phyloP scores from a whole-genome alignment of 2,888 invertebrate species.

The Lasioglossum zephyrum region DNA sequence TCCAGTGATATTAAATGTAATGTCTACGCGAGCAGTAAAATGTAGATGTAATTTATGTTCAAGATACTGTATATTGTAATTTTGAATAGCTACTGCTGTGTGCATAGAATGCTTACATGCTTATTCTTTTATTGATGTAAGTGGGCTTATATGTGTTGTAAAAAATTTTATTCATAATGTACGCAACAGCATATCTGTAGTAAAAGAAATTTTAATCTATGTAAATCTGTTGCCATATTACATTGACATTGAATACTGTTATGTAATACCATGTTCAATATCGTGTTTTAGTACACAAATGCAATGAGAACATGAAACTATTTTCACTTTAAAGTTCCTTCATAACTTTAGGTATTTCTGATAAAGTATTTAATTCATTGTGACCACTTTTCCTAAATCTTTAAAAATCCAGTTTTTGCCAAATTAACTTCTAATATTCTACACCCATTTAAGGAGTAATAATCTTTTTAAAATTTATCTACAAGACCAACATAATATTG shows the following conservation, averaged over 20 bases:
- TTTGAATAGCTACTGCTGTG: slow-evolving; percentile 62
- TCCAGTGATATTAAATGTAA: slow-evolving; percentile 39
- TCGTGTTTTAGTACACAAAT: slow-evolving; percentile 8
- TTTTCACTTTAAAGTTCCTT: slow-evolving; percentile 35
- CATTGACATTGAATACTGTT: slow-evolving; percentile 25
- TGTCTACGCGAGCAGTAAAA: slow-evolving; percentile 17
- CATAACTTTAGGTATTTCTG: slow-evolving; percentile 8
- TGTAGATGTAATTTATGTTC: slow-evolving; percentile 70
- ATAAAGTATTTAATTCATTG: not conserved
- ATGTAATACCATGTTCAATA: slow-evolving; percentile 8
- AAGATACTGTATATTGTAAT: slow-evolving; percentile 42
- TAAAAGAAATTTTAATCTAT: slow-evolving; percentile 23
- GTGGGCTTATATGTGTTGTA: slow-evolving; percentile 65
- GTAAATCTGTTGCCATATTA: slow-evolving; percentile 41
- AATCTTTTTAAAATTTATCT: not conserved
- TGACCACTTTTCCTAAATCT: not conserved
- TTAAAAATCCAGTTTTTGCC: slow-evolving; percentile 3
- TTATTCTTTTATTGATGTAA: slow-evolving; percentile 65
- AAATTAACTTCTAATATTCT: slow-evolving; percentile 2
- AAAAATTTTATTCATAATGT: slow-evolving; percentile 57
- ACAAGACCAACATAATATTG: slow-evolving; percentile 17
- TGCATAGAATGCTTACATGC: slow-evolving; percentile 70
- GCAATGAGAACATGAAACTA: slow-evolving; percentile 21
- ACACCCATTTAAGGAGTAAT: not conserved
- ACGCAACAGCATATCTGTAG: slow-evolving; percentile 71